Evolutionary conservation across 2,888 invertebrate genomes (phyloP).

Genomic region (Perdita meconis): DNA sequence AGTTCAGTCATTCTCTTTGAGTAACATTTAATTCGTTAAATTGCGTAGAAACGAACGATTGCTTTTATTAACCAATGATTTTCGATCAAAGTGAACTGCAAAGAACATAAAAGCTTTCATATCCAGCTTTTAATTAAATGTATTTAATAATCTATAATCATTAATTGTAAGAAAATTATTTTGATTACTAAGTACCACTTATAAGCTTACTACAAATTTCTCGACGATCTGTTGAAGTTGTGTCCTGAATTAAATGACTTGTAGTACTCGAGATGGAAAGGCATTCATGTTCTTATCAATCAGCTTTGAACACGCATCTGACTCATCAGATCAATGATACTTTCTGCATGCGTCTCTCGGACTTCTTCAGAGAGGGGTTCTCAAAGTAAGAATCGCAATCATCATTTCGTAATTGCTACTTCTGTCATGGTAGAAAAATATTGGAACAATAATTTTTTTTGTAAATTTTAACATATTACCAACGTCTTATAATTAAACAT

Average conservation of each 20-base stretch:
- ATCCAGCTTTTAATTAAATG: not conserved
- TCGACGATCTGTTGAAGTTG: not conserved
- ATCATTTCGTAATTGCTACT: not conserved
- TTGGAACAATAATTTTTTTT: not conserved
- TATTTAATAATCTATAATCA: not conserved
- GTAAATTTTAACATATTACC: slow-evolving; percentile 1
- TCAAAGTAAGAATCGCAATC: slow-evolving; percentile 18
- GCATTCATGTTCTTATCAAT: slow-evolving; percentile 30
- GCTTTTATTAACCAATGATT: not conserved
- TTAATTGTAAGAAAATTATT: not conserved
- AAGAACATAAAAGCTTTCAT: slow-evolving; percentile 7
- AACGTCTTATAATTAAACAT: not conserved
- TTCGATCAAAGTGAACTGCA: not conserved
- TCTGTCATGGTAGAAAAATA: not conserved
- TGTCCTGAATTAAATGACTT: slow-evolving; percentile 4
- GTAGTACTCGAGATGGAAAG: slow-evolving; percentile 7
- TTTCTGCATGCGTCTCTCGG: not conserved
- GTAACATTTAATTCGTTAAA: not conserved
- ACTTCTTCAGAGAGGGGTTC: slow-evolving; percentile 12
- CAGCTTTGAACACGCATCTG: slow-evolving; percentile 31
- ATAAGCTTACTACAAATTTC: no score
- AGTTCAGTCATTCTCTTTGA: slow-evolving; percentile 41
- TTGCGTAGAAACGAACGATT: not conserved
- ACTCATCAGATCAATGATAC: slow-evolving; percentile 40
- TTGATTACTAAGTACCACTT: not conserved